phyloP scores from a whole-genome alignment of 1,140 invertebrate species.

The Aphis gossypii region DNA sequence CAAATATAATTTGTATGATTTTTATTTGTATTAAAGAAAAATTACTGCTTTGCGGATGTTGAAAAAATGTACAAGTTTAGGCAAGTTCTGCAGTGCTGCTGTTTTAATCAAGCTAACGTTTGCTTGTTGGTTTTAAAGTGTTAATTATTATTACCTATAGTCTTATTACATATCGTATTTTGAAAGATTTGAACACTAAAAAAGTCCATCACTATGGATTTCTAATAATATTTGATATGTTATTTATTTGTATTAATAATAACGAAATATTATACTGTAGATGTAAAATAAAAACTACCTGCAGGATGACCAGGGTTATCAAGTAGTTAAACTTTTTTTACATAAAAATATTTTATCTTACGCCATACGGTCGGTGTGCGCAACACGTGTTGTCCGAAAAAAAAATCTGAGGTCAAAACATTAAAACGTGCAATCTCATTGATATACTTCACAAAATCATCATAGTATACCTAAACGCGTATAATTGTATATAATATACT shows the following conservation, averaged over 20 bases:
- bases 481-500: neutral
- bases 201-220: neutral
- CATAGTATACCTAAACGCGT: neutral
- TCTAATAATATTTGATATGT: neutral
- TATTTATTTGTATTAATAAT: neutral
- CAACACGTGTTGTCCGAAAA: constrained; percentile 44
- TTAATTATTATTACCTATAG: neutral
- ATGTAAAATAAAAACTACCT: neutral
- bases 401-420: constrained; percentile 30
- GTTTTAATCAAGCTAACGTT: neutral
- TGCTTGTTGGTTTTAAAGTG: neutral
- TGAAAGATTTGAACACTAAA: neutral
- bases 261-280: neutral
- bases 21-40: neutral
- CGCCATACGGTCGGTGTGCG: neutral
- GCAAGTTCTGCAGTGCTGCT: neutral
- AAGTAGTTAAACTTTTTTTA: neutral
- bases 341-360: neutral
- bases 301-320: neutral
- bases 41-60: neutral
- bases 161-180: neutral
- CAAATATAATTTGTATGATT: neutral
- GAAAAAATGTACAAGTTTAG: neutral
- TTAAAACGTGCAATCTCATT: neutral
- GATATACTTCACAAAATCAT: neutral